Percentiles rank a stretch among this genome's conserved stretches.
phyloP scores from a whole-genome alignment of 2,797 vertebrate species.

The Bucorvus abyssinicus region DNA sequence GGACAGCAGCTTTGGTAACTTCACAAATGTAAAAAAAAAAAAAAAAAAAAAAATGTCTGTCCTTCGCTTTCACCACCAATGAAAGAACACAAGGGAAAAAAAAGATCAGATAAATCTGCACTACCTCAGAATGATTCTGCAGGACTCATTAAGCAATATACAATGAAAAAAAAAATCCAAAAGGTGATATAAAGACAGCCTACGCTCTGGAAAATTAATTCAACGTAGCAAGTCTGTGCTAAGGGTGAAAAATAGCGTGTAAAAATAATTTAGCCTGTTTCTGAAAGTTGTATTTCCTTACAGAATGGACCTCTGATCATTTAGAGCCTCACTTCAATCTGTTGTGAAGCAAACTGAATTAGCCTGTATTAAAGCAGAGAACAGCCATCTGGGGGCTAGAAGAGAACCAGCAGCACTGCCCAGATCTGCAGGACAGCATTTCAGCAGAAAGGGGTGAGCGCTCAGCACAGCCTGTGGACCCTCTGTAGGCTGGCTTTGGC shows the following conservation, averaged over 20 bases:
- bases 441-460: background rate
- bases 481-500: background rate
- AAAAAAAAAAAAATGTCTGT: background rate
- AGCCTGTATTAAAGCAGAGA: background rate
- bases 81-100: background rate
- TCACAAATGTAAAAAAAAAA: background rate
- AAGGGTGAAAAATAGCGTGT: background rate
- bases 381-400: background rate
- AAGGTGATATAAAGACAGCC: background rate
- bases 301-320: background rate
- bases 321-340: background rate
- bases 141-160: background rate
- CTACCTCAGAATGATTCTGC: background rate
- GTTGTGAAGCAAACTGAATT: background rate
- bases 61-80: background rate
- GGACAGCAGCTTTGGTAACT: background rate
- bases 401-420: background rate
- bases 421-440: background rate
- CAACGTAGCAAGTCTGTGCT: background rate
- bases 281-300: background rate
- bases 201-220: background rate
- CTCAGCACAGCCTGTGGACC: background rate
- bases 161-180: background rate
- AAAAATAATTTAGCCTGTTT: background rate
- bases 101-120: background rate